Evolutionary conservation across 1,140 invertebrate species (phyloP).

Genomic region (Aphelinus certus): DNA sequence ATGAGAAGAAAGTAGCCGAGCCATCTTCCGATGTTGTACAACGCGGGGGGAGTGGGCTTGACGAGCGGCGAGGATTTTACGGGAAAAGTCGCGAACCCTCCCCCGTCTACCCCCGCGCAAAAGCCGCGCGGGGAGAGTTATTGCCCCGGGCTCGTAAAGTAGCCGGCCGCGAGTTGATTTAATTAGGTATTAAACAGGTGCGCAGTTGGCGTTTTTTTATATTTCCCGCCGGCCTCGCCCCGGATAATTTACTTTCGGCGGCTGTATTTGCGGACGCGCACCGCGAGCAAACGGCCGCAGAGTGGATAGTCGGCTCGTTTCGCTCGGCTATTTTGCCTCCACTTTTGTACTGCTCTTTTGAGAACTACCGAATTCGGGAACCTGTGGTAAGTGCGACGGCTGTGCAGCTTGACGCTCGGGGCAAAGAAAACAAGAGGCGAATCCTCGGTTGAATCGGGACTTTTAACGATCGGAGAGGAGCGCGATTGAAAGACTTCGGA

Average conservation of each 20-base stretch:
- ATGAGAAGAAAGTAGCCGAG: neutral
- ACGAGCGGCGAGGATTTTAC: neutral
- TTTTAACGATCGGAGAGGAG: too few relatives aligned
- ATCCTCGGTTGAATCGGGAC: too few relatives aligned
- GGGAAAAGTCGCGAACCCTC: neutral
- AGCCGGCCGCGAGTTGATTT: neutral
- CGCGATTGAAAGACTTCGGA: too few relatives aligned
- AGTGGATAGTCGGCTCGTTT: too few relatives aligned
- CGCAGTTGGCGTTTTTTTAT: neutral
- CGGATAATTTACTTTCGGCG: neutral
- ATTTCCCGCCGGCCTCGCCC: neutral
- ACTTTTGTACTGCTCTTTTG: too few relatives aligned
- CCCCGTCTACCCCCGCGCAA: neutral
- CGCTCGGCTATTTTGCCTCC: too few relatives aligned
- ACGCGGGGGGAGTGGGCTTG: neutral
- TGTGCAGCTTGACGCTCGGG: too few relatives aligned
- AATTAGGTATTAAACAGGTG: conserved; percentile 3
- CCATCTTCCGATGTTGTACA: too few relatives aligned
- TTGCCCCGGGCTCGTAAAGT: neutral
- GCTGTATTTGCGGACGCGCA: neutral
- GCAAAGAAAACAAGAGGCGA: too few relatives aligned
- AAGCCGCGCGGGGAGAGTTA: neutral
- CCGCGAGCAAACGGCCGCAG: too few relatives aligned
- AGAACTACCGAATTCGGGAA: too few relatives aligned
- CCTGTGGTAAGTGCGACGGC: too few relatives aligned